Conservation (phyloP, 1,140 invertebrate species). For the Megathymus violae region DNA sequence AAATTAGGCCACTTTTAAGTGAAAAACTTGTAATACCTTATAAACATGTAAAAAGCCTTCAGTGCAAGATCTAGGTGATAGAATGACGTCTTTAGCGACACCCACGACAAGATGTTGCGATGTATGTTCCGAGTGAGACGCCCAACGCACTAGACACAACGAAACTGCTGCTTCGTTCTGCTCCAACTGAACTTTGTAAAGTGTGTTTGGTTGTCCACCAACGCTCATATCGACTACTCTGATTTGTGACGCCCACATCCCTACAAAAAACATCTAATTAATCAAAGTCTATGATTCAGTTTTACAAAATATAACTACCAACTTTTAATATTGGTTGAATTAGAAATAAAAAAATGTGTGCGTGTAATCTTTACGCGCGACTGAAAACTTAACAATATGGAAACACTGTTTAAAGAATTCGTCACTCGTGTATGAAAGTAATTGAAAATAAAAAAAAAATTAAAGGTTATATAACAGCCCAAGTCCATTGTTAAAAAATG, state of each 20-base stretch:
- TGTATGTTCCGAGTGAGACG: slow-evolving; percentile 61
- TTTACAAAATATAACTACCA: too few species aligned
- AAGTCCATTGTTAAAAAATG: too few species aligned
- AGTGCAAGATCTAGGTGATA: slow-evolving; percentile 92
- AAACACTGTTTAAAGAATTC: too few species aligned
- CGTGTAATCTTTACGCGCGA: too few species aligned
- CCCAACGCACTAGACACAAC: slow-evolving; percentile 88
- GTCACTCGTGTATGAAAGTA: too few species aligned
- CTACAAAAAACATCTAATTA: slow-evolving; percentile 85
- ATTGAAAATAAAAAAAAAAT: too few species aligned
- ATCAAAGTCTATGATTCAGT: too few species aligned
- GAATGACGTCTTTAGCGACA: slow-evolving; percentile 94
- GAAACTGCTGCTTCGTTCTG: slow-evolving; percentile 97
- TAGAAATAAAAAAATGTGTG: too few species aligned
- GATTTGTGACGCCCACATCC: slow-evolving; percentile 98
- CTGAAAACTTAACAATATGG: too few species aligned
- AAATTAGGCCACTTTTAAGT: background rate
- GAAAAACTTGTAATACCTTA: slow-evolving; percentile 81
- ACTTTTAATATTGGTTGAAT: too few species aligned
- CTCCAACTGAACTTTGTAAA: slow-evolving; percentile 92
- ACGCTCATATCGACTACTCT: slow-evolving; percentile 94
- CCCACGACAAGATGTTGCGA: slow-evolving; percentile 73
- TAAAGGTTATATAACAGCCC: too few species aligned
- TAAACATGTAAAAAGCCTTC: slow-evolving; percentile 95
- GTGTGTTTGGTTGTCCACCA: slow-evolving; percentile 84